These are phyloP conservation scores for Penaeus indicus DNA, from an alignment of 1,140 invertebrate genomes.

Conservation along the genomic window DNA sequence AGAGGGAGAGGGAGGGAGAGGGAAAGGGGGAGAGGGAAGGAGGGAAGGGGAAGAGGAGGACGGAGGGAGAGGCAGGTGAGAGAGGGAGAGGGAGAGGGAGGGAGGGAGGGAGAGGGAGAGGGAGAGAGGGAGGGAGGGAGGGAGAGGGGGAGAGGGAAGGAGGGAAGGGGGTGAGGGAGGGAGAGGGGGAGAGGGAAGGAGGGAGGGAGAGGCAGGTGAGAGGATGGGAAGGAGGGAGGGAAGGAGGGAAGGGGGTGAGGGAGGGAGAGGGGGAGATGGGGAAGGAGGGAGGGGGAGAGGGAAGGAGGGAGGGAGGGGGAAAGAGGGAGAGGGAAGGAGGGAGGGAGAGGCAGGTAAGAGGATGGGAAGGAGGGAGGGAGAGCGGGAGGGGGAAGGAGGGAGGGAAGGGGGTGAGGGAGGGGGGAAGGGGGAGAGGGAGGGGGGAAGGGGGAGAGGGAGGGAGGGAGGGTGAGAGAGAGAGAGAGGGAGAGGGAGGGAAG, in stretches of 20 bases:
- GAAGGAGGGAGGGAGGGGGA: no score
- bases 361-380: neutral
- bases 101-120: no score
- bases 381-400: slow-evolving; percentile 9
- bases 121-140: neutral
- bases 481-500: slow-evolving; percentile 9
- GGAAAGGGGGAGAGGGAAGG: slow-evolving; percentile 8
- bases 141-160: neutral
- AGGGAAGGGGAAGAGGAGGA: slow-evolving; percentile 1
- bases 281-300: no score
- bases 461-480: no score
- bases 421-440: slow-evolving; percentile 8
- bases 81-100: slow-evolving; percentile 9
- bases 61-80: neutral
- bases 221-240: no score
- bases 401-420: no score
- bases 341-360: no score
- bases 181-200: no score
- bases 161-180: neutral
- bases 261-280: no score
- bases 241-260: no score
- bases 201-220: slow-evolving; percentile 1
- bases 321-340: no score
- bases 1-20: neutral
- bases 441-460: no score